Percentiles rank a stretch among this genome's conserved stretches.
Conservation (phyloP, 2,888 invertebrate genomes). For the Marronus borbonicus region DNA sequence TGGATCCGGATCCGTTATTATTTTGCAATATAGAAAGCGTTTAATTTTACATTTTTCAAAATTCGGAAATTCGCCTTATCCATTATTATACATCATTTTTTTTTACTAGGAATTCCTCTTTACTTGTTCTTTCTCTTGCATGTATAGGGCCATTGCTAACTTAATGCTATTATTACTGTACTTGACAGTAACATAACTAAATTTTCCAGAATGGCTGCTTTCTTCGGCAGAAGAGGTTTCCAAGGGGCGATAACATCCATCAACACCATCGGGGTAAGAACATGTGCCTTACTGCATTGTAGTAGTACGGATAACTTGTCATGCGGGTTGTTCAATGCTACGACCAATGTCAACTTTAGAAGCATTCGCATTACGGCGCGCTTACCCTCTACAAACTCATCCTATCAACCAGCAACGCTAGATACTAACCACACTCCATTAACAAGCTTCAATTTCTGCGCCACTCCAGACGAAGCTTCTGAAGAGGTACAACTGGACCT, state of each 20-base stretch:
- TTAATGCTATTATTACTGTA: too few relatives aligned
- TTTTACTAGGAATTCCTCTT: too few relatives aligned
- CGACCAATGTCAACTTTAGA: conserved; percentile 24
- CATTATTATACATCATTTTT: too few relatives aligned
- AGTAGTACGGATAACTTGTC: conserved; percentile 50
- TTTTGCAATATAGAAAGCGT: too few relatives aligned
- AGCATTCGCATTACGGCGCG: conserved; percentile 8
- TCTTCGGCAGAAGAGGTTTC: conserved; percentile 55
- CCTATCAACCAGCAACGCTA: conserved; percentile 57
- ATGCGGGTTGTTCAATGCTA: conserved; percentile 52
- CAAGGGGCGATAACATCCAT: conserved; percentile 23
- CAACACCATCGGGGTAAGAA: conserved; percentile 55
- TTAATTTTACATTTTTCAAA: too few relatives aligned
- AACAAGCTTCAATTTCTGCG: conserved; percentile 57
- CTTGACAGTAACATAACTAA: background rate
- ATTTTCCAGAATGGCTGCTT: conserved; percentile 56
- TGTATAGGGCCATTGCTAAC: too few relatives aligned
- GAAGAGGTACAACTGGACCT: conserved; percentile 54
- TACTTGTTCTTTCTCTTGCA: too few relatives aligned
- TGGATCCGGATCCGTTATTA: too few relatives aligned
- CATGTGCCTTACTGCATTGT: conserved; percentile 59
- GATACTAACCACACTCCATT: conserved; percentile 55
- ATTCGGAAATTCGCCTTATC: too few relatives aligned
- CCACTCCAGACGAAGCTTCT: conserved; percentile 36
- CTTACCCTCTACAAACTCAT: conserved; percentile 23